These are phyloP conservation scores for Eurystomus gularis DNA, from an alignment of 2,113 vertebrate species.

Conservation along the genomic window DNA sequence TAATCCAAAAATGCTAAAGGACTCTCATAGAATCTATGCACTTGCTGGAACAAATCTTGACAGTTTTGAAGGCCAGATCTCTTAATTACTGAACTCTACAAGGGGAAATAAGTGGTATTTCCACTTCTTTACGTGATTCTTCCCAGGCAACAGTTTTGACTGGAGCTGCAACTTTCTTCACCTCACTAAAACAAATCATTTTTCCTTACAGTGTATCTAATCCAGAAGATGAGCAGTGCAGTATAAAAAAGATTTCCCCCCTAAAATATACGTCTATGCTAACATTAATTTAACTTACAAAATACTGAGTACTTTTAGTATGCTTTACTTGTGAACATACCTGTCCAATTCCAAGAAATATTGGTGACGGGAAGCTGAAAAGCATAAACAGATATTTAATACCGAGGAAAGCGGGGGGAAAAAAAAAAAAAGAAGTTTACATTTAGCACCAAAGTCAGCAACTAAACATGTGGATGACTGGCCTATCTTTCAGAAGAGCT, in stretches of 20 bases:
- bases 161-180: background rate
- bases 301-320: background rate
- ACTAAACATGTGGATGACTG: background rate
- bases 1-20: background rate
- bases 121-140: background rate
- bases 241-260: background rate
- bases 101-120: background rate
- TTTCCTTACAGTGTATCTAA: background rate
- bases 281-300: background rate
- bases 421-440: background rate
- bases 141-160: background rate
- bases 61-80: background rate
- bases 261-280: background rate
- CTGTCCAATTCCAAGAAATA: constrained; percentile 81
- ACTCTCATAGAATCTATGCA: background rate
- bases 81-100: background rate
- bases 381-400: constrained; percentile 42
- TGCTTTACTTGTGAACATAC: constrained; percentile 59
- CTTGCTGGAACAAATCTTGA: background rate
- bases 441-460: background rate
- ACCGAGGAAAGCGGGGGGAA: background rate
- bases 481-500: background rate
- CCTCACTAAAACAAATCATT: background rate
- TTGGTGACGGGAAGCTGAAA: constrained; percentile 60
- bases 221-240: background rate